These are phyloP conservation scores for Clarias magur DNA, from an alignment of 2,113 vertebrate species.

Conservation along the genomic window DNA sequence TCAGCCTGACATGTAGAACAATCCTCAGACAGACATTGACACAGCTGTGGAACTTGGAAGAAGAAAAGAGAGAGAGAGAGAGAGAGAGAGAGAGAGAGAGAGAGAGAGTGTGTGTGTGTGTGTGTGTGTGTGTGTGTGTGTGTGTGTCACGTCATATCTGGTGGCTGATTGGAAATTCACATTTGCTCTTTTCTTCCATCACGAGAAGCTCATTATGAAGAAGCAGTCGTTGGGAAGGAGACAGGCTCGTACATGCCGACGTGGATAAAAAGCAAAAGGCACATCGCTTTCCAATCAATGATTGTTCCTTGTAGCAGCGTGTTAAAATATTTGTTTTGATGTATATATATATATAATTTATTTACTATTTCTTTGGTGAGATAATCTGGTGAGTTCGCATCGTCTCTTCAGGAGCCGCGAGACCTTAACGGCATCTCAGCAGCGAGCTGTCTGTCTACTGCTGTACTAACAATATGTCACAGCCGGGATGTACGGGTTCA, in stretches of 20 bases:
- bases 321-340: neutral
- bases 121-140: no score
- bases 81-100: no score
- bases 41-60: conserved; percentile 4
- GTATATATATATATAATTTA: neutral
- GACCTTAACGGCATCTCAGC: neutral
- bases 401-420: neutral
- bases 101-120: neutral
- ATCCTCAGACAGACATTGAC: neutral
- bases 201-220: conserved; percentile 33
- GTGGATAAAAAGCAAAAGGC: neutral
- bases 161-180: conserved; percentile 29
- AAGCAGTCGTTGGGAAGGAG: conserved; percentile 1
- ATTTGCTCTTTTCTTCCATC: conserved; percentile 7
- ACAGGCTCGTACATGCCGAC: conserved; percentile 5
- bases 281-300: neutral
- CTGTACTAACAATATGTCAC: neutral
- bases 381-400: neutral
- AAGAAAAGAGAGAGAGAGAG: no score
- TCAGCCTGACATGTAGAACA: conserved; percentile 20
- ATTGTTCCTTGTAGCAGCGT: neutral
- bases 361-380: neutral
- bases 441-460: neutral
- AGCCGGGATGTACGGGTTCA: neutral
- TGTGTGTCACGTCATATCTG: neutral